These are phyloP conservation scores for Geotrupes spiniger DNA, from an alignment of 2,888 invertebrate genomes.

Conservation along the genomic window DNA sequence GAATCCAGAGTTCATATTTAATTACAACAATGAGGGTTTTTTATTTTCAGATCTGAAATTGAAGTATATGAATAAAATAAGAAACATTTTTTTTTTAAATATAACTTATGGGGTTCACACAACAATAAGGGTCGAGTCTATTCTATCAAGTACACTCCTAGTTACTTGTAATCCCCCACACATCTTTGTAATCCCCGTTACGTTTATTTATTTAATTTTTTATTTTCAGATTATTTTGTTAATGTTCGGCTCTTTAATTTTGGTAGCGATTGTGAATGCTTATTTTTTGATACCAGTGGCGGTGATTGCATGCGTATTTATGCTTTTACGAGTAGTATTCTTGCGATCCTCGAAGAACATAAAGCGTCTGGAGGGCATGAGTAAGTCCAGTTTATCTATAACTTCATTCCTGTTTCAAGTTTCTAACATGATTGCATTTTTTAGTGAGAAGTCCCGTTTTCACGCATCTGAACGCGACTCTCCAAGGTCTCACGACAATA, in stretches of 20 bases:
- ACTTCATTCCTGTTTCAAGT: background rate
- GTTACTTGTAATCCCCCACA: no score
- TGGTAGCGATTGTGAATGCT: slow-evolving; percentile 57
- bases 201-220: slow-evolving; percentile 32
- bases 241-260: slow-evolving; percentile 54
- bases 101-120: no score
- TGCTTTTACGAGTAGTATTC: slow-evolving; percentile 62
- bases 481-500: slow-evolving; percentile 78
- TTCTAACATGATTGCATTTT: slow-evolving; percentile 22
- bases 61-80: no score
- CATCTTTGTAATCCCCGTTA: no score
- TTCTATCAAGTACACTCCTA: no score
- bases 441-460: slow-evolving; percentile 82
- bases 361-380: slow-evolving; percentile 65
- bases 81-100: no score
- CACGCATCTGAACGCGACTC: slow-evolving; percentile 74
- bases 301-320: slow-evolving; percentile 61
- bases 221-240: slow-evolving; percentile 48
- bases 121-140: no score
- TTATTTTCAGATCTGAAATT: no score
- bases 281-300: slow-evolving; percentile 50
- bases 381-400: slow-evolving; percentile 49
- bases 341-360: slow-evolving; percentile 68
- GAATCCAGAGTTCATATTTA: background rate
- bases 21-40: no score